phyloP scores from a whole-genome alignment of 1,140 invertebrate species.

The Mya arenaria region DNA sequence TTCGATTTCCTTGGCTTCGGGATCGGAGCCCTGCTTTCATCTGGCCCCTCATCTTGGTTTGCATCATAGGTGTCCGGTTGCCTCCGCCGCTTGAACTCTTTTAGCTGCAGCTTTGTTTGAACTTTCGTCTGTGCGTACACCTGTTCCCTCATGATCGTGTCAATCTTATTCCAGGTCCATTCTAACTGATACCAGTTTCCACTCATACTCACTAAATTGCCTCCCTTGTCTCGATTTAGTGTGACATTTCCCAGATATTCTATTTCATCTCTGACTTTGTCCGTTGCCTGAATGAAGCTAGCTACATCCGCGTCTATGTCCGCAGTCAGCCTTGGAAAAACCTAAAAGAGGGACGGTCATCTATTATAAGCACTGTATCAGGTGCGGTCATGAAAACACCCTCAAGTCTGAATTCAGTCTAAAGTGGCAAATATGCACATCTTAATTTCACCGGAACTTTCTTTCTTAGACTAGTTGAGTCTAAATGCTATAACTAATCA shows the following conservation, averaged over 20 bases:
- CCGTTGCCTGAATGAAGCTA: conserved; percentile 12
- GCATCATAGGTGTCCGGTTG: neutral
- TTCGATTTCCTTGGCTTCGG: neutral
- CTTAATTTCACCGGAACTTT: too few species aligned
- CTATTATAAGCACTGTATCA: too few species aligned
- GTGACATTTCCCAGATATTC: neutral
- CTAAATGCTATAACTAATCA: too few species aligned
- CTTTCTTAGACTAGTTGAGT: too few species aligned
- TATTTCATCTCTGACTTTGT: conserved; percentile 16
- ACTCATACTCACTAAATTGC: neutral
- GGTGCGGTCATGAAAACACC: too few species aligned
- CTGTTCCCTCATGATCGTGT: conserved; percentile 4
- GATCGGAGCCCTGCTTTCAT: too few species aligned
- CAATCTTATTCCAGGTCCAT: conserved; percentile 25
- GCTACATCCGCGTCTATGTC: conserved; percentile 16
- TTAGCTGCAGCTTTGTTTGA: neutral
- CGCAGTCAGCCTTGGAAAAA: conserved; percentile 16
- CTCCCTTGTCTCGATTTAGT: neutral
- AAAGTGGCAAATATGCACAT: too few species aligned
- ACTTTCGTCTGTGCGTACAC: neutral
- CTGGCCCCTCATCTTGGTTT: neutral
- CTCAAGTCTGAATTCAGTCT: too few species aligned
- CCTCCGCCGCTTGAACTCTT: neutral
- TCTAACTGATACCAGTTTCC: conserved; percentile 50
- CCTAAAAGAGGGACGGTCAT: conserved; percentile 1